Evolutionary conservation across 2,888 invertebrate genomes (phyloP).

Genomic region (Psylliodes chrysocephalus): DNA sequence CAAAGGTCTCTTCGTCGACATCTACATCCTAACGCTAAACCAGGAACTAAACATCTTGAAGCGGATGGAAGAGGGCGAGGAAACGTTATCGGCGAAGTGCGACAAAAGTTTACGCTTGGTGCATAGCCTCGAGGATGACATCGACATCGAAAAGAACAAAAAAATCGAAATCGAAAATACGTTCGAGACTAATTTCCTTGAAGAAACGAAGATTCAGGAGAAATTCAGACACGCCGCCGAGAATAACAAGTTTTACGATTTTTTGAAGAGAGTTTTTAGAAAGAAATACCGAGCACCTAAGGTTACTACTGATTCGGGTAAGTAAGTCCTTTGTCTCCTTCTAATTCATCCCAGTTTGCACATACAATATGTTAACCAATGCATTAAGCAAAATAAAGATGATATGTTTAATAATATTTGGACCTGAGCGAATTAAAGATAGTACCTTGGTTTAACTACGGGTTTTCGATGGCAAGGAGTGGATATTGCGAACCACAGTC

Average conservation of each 20-base stretch:
- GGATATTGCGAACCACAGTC: no score
- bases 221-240: conserved; percentile 69
- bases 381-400: no score
- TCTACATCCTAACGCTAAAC: conserved; percentile 74
- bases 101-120: conserved; percentile 58
- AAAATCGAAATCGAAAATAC: conserved; percentile 66
- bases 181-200: conserved; percentile 64
- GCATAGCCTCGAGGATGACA: conserved; percentile 66
- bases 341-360: no score
- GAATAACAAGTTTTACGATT: conserved; percentile 82
- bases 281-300: conserved; percentile 83
- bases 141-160: conserved; percentile 65
- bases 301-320: conserved; percentile 67
- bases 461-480: no score
- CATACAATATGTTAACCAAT: no score
- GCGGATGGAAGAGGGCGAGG: conserved; percentile 78
- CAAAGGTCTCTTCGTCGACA: conserved; percentile 69
- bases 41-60: conserved; percentile 80
- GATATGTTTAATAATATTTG: no score
- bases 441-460: no score
- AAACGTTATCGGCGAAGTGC: conserved; percentile 67
- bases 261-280: conserved; percentile 82
- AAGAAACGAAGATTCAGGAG: conserved; percentile 65
- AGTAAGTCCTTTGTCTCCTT: no score
- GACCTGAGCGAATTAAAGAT: no score